phyloP scores from a whole-genome alignment of 2,797 vertebrate species.

The Craterocephalus amniculus region DNA sequence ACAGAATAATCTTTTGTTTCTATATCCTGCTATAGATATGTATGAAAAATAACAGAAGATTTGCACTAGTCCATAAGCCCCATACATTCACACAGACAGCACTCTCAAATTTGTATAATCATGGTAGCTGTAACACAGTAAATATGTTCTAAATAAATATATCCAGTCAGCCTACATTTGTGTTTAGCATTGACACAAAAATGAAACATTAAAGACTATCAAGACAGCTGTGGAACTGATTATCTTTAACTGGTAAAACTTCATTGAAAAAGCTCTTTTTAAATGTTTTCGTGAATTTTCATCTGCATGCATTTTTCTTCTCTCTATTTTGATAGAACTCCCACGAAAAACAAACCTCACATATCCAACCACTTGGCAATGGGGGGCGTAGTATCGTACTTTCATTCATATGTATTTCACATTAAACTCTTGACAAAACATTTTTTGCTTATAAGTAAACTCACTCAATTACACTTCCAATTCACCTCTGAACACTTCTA shows the following conservation, averaged over 20 bases:
- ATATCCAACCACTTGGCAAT: neutral
- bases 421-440: neutral
- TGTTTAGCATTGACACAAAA: conserved; percentile 18
- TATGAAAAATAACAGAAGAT: too few species aligned
- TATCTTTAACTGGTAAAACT: conserved; percentile 4
- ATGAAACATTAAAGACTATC: neutral
- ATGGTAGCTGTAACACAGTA: neutral
- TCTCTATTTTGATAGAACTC: neutral
- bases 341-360: neutral
- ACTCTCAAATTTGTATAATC: too few species aligned
- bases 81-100: too few species aligned
- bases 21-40: conserved; percentile 3
- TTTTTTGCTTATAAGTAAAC: neutral
- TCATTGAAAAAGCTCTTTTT: neutral
- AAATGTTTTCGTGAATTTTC: neutral
- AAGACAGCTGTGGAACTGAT: neutral
- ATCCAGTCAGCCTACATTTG: conserved; percentile 20
- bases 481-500: neutral
- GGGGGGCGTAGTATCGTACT: neutral
- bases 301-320: neutral
- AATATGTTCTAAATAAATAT: conserved; percentile 13
- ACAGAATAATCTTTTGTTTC: conserved; percentile 10
- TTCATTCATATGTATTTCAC: neutral
- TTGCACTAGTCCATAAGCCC: too few species aligned
- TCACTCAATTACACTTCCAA: neutral